These are phyloP conservation scores for Monochamus saltuarius DNA, from an alignment of 1,140 invertebrate species.

Conservation along the genomic window DNA sequence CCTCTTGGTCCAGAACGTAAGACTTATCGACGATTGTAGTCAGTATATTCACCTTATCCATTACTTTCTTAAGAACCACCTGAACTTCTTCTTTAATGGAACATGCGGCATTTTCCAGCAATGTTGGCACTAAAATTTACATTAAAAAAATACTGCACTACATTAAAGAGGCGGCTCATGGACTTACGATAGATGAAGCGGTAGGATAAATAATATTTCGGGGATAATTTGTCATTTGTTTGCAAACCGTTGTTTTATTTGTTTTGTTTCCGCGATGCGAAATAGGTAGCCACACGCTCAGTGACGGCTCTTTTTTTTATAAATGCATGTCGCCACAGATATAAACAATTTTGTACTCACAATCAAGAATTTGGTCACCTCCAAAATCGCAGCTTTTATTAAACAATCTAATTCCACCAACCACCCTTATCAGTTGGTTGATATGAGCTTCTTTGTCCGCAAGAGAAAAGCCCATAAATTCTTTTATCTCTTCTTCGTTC, in stretches of 20 bases:
- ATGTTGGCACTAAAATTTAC: conserved; percentile 60
- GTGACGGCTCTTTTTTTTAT: not conserved
- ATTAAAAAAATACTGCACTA: too few relatives aligned
- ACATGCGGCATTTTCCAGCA: conserved; percentile 60
- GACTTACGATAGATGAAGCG: too few relatives aligned
- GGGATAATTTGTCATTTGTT: too few relatives aligned
- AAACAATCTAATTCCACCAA: conserved; percentile 67
- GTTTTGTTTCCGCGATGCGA: too few relatives aligned
- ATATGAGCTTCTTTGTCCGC: conserved; percentile 55
- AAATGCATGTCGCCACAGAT: too few relatives aligned
- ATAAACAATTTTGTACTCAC: conserved; percentile 54
- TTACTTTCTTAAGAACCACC: conserved; percentile 57
- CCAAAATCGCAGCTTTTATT: conserved; percentile 67
- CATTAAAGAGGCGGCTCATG: too few relatives aligned
- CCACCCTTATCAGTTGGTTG: conserved; percentile 59
- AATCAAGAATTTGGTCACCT: conserved; percentile 65
- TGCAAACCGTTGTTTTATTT: too few relatives aligned
- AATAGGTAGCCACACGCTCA: too few relatives aligned
- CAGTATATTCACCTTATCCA: conserved; percentile 62
- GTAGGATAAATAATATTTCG: too few relatives aligned
- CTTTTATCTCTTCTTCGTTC: conserved; percentile 64
- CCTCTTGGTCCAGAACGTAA: conserved; percentile 37
- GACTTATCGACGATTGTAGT: conserved; percentile 59
- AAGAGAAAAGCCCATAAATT: conserved; percentile 59
- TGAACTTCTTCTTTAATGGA: conserved; percentile 57